phyloP scores from a whole-genome alignment of 2,797 vertebrate genomes.

The Sarcophilus harrisii region DNA sequence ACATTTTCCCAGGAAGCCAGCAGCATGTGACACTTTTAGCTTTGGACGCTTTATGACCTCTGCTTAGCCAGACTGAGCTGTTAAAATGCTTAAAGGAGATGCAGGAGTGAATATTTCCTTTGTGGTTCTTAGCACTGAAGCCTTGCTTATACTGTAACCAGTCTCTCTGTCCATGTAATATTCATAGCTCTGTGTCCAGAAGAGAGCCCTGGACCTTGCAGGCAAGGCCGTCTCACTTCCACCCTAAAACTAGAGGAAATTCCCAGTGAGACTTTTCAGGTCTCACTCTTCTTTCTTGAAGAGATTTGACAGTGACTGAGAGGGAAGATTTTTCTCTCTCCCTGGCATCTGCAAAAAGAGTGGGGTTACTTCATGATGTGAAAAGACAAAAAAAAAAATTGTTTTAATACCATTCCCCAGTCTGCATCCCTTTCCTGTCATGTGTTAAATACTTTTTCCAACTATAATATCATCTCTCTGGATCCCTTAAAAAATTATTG shows the following conservation, averaged over 20 bases:
- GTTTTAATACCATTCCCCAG: background rate
- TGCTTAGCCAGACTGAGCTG: constrained; percentile 44
- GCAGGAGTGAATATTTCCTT: constrained; percentile 54
- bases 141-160: constrained; percentile 50
- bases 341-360: background rate
- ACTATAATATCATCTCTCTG: constrained; percentile 32
- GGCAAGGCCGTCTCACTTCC: constrained; percentile 29
- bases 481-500: constrained; percentile 34
- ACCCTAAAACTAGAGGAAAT: constrained; percentile 42
- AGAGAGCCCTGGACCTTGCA: constrained; percentile 41
- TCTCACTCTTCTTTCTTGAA: constrained; percentile 41
- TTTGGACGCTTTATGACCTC: constrained; percentile 54
- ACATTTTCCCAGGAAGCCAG: constrained; percentile 41
- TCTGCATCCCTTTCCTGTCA: background rate
- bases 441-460: constrained; percentile 37
- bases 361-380: constrained; percentile 51
- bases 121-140: constrained; percentile 56
- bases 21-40: constrained; percentile 32
- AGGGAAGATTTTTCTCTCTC: background rate
- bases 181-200: constrained; percentile 58
- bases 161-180: constrained; percentile 57
- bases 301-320: constrained; percentile 32
- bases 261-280: constrained; percentile 23
- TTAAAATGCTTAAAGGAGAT: constrained; percentile 50
- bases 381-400: background rate